Evolutionary conservation across 2,113 vertebrate species (phyloP).

Genomic region (Sinocyclocheilus anophthalmus): DNA sequence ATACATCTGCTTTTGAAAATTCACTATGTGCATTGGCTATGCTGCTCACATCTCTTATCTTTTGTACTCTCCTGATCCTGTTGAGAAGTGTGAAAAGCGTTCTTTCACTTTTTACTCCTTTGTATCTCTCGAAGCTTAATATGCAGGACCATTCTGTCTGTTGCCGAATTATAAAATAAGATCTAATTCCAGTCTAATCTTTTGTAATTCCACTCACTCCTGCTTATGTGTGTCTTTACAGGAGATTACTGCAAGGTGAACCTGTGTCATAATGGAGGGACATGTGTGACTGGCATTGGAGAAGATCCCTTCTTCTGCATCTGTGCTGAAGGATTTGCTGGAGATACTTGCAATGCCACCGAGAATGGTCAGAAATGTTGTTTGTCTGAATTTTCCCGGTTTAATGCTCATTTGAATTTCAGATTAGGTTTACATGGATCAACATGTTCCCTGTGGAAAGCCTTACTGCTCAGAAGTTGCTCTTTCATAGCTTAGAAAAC

Average conservation of each 20-base stretch:
- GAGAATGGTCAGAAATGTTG: conserved; percentile 79
- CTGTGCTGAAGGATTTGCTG: conserved; percentile 85
- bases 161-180: conserved; percentile 37
- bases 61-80: conserved; percentile 46
- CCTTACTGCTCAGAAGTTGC: not conserved
- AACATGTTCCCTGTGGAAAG: not conserved
- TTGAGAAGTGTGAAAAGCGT: conserved; percentile 37
- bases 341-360: conserved; percentile 85
- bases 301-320: conserved; percentile 85
- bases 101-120: conserved; percentile 26
- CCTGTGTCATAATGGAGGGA: conserved; percentile 88
- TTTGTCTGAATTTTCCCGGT: not conserved
- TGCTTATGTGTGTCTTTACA: conserved; percentile 59
- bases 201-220: conserved; percentile 13
- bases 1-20: not conserved
- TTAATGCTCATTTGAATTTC: not conserved
- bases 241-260: conserved; percentile 87
- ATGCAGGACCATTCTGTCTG: conserved; percentile 47
- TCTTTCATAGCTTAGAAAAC: not conserved
- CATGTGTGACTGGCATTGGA: conserved; percentile 82
- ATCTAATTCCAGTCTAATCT: conserved; percentile 19
- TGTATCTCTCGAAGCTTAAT: conserved; percentile 48
- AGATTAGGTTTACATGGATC: not conserved
- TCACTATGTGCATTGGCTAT: conserved; percentile 37
- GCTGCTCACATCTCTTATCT: conserved; percentile 46